Base-by-base conservation (phyloP, 2,113 vertebrate species). In the Coryphaenoides rupestris region DNA sequence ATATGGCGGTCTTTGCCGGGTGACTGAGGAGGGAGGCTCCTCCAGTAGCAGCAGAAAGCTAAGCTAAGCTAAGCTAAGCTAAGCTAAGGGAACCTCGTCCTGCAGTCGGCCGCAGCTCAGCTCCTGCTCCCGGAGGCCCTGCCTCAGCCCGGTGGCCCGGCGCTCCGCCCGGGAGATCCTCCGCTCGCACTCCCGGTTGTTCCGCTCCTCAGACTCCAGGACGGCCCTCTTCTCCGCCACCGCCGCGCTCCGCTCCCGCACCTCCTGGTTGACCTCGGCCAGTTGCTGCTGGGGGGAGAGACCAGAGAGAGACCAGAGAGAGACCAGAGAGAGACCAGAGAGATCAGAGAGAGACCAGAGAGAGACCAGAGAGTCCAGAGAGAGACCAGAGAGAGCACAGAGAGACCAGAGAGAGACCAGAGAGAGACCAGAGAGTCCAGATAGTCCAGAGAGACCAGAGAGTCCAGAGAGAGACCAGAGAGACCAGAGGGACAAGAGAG, bases 111-210 rank as follows among this genome's bases (percentile, higher is more conserved):
- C 40, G 58, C 85, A 89, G 67, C 72, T 85, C 1, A 22, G 26
- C 64, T 98, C 94, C 57, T 92, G 87, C 21, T 76, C 58, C 63
- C 93, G 95, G 65, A 91, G 79, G 0, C 94, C 90, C 6, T 72
- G 75, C 59, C 78, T 87, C 45, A 93, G 91, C 70, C 84, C 92
- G 28, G 77, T 58, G 21, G 88, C 89, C 72, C 89, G 90, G 5
- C 81, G 84, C n/a, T 94, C 92, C 45, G 87, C 73, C 3, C 15
- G 14, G 2, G 78, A 54, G 58, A 94, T 92, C 79, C 85, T 94
- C 85, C 88, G 94, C 75, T 98, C 92, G n/a, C 78, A 90, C 21
- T 98, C 94, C 73, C 75, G 74, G 40, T 98, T 99, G 86, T 96
- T 97, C 17, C 91, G 87, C 47, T 77, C 88, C 85, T 95, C 93